phyloP scores from a whole-genome alignment of 92 coral and sea anemone species.

The Blastomussa wellsi region DNA sequence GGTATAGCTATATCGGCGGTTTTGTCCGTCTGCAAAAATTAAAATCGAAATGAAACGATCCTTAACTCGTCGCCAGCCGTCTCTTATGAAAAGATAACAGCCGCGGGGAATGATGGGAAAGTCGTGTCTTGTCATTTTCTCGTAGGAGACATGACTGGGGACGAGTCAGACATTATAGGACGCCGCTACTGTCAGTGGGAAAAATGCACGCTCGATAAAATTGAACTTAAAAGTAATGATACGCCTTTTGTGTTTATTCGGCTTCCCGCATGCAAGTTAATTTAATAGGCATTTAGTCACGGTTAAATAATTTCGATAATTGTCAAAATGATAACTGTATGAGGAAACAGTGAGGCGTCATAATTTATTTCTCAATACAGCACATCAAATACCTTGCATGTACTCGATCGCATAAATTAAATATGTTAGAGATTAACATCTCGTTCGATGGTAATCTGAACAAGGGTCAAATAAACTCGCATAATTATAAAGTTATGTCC shows the following conservation, averaged over 20 bases:
- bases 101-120: too few relatives aligned
- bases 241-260: neutral
- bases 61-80: too few relatives aligned
- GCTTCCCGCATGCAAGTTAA: neutral
- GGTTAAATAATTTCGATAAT: neutral
- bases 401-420: neutral
- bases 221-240: neutral
- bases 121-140: too few relatives aligned
- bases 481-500: neutral
- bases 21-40: too few relatives aligned
- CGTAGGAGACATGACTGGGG: too few relatives aligned
- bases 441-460: neutral
- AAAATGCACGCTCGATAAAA: neutral
- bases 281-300: neutral
- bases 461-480: neutral
- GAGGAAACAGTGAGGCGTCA: neutral
- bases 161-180: too few relatives aligned
- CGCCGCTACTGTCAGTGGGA: too few relatives aligned
- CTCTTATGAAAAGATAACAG: too few relatives aligned
- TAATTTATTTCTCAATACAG: too few relatives aligned
- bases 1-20: too few relatives aligned
- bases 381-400: neutral
- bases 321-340: neutral
- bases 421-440: neutral
- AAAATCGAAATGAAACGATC: too few relatives aligned